These are phyloP conservation scores for Gymnopithys bicolor DNA, from an alignment of 2,797 vertebrate species.

Conservation along the genomic window DNA sequence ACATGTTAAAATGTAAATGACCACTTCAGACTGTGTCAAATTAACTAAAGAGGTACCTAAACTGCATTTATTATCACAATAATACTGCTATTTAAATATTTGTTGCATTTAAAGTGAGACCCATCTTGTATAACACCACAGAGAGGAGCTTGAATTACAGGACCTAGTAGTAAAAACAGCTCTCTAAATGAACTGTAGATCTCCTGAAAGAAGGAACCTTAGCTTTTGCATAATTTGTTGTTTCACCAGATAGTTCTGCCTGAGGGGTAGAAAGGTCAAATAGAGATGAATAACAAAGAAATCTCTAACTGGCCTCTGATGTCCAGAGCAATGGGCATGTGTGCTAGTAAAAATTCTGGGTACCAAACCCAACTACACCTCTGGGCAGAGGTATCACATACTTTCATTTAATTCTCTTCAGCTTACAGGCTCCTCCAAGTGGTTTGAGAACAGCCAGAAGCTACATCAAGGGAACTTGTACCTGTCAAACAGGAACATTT, in stretches of 20 bases:
- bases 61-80: background rate
- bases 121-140: background rate
- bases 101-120: background rate
- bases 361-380: background rate
- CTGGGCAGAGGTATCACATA: background rate
- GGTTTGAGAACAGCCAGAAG: background rate
- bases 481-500: background rate
- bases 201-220: background rate
- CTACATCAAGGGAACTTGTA: background rate
- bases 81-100: background rate
- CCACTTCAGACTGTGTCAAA: background rate
- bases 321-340: background rate
- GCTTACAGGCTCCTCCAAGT: background rate
- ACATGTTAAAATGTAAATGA: constrained; percentile 23
- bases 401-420: background rate
- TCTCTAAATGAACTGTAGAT: background rate
- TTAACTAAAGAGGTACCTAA: background rate
- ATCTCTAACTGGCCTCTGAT: background rate
- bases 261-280: background rate
- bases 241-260: background rate
- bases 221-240: background rate
- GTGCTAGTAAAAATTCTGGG: background rate
- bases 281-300: background rate
- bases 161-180: background rate
- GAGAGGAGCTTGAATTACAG: background rate